Conservation (phyloP, 2,888 invertebrate genomes). For the Sarcophaga caerulescens region DNA sequence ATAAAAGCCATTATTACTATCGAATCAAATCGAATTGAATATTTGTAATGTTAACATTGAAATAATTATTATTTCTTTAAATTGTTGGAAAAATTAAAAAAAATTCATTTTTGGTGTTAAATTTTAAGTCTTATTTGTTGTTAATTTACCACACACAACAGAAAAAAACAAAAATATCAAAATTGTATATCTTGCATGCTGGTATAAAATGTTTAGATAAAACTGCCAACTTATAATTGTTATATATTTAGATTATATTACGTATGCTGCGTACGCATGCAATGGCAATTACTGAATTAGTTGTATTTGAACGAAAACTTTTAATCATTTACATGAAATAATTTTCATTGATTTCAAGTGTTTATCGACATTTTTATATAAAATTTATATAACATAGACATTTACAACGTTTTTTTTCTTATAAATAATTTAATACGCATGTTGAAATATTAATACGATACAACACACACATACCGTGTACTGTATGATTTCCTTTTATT, state of each 20-base stretch:
- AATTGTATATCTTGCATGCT: neutral
- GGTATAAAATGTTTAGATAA: neutral
- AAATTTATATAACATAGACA: too few relatives aligned
- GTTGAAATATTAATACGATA: neutral
- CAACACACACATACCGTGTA: neutral
- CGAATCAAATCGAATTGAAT: neutral
- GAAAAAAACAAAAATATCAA: neutral
- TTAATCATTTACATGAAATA: too few relatives aligned
- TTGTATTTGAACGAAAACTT: too few relatives aligned
- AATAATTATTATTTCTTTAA: neutral
- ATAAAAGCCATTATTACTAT: neutral
- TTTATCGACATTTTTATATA: too few relatives aligned
- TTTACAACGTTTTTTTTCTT: neutral
- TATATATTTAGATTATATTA: neutral
- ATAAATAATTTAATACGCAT: neutral
- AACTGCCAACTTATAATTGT: neutral
- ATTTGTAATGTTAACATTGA: neutral
- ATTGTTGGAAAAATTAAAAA: neutral
- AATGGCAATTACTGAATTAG: neutral
- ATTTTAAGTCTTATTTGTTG: too few relatives aligned
- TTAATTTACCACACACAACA: too few relatives aligned
- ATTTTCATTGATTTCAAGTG: too few relatives aligned
- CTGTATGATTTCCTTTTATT: neutral
- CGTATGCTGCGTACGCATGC: neutral
- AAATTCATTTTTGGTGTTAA: too few relatives aligned